Percentiles rank a stretch among this genome's conserved stretches.
Conservation (phyloP, 2,888 invertebrate genomes). For the Sinopyrophorus schimmeli region DNA sequence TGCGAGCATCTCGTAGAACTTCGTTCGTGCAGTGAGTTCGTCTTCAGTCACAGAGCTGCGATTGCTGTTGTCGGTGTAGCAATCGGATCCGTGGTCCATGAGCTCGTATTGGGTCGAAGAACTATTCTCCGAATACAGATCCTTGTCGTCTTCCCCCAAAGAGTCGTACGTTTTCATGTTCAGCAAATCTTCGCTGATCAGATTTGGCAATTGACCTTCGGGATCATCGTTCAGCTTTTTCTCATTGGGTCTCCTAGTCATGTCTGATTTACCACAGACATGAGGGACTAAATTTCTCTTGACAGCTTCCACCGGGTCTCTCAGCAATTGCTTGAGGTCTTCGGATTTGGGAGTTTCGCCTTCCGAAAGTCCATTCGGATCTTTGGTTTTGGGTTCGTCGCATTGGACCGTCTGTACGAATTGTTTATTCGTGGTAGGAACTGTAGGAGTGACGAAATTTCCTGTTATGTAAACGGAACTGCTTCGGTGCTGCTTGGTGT, state of each 20-base stretch:
- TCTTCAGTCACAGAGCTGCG: constrained; percentile 61
- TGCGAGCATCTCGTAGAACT: constrained; percentile 74
- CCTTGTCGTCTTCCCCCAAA: constrained; percentile 43
- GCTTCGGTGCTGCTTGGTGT: constrained; percentile 40
- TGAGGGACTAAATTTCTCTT: constrained; percentile 75
- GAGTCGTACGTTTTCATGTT: constrained; percentile 57
- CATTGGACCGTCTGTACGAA: too few species aligned
- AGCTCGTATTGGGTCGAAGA: constrained; percentile 74
- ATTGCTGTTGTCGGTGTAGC: constrained; percentile 66
- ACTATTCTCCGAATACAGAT: constrained; percentile 57
- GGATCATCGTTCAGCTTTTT: constrained; percentile 52
- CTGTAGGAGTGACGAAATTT: constrained; percentile 38
- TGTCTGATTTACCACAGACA: constrained; percentile 68
- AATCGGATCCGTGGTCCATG: constrained; percentile 74
- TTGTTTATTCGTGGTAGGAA: constrained; percentile 7
- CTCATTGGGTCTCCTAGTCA: constrained; percentile 53
- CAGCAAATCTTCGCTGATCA: constrained; percentile 69
- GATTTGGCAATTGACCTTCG: constrained; percentile 57
- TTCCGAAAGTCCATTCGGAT: too few species aligned
- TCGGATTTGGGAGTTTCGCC: constrained; percentile 17
- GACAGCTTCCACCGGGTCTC: constrained; percentile 77
- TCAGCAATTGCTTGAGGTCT: constrained; percentile 53
- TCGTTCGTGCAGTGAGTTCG: constrained; percentile 65
- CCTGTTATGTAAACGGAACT: constrained; percentile 54
- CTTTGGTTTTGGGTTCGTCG: too few species aligned